Percentiles rank a stretch among this genome's conserved stretches.
Evolutionary conservation across 2,888 invertebrate species (phyloP).

Genomic region (Eupithecia exiguata): DNA sequence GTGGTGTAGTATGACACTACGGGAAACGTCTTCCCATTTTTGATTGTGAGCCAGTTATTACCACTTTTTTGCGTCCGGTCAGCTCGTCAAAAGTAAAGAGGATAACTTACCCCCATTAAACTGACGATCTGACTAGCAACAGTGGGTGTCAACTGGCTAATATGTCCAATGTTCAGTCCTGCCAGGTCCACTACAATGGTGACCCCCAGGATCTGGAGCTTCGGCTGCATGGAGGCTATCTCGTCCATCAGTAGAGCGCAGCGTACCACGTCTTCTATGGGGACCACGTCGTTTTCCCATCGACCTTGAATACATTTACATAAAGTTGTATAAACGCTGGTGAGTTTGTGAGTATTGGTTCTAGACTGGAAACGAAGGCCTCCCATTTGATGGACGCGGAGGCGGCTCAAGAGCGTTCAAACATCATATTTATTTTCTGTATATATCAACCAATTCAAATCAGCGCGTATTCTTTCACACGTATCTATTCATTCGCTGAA

Average conservation of each 20-base stretch:
- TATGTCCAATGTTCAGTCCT: slow-evolving; percentile 66
- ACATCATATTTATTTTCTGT: too few relatives aligned
- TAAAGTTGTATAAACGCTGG: neutral
- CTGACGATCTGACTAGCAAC: slow-evolving; percentile 72
- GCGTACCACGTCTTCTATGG: slow-evolving; percentile 71
- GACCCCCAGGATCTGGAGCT: slow-evolving; percentile 74
- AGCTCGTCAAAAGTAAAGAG: neutral
- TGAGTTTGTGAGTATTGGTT: neutral
- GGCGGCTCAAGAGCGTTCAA: too few relatives aligned
- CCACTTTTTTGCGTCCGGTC: neutral
- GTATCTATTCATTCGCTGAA: too few relatives aligned
- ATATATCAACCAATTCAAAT: too few relatives aligned
- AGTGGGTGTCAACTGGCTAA: slow-evolving; percentile 67
- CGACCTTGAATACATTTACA: slow-evolving; percentile 55
- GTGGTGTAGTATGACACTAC: too few relatives aligned
- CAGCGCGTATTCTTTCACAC: too few relatives aligned
- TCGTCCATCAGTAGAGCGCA: slow-evolving; percentile 75
- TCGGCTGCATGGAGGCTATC: slow-evolving; percentile 73
- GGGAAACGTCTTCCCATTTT: too few relatives aligned
- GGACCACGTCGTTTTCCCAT: slow-evolving; percentile 68
- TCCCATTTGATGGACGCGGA: too few relatives aligned
- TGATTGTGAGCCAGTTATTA: too few relatives aligned
- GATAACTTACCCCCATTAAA: slow-evolving; percentile 69
- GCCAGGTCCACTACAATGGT: slow-evolving; percentile 76
- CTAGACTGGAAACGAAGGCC: neutral